phyloP scores from a whole-genome alignment of 2,797 vertebrate genomes.

The Sebastes trivittatus region DNA sequence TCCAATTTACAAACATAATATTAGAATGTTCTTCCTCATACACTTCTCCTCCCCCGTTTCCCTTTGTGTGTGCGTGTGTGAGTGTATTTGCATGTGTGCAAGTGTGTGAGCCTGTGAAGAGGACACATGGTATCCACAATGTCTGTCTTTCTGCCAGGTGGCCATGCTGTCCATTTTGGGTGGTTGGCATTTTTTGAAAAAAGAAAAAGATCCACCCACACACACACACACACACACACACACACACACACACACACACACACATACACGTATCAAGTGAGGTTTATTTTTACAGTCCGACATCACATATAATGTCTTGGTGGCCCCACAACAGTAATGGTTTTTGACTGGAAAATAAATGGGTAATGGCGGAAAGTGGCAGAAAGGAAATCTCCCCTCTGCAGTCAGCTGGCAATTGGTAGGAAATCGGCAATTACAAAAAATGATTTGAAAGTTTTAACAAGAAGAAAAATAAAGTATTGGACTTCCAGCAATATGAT shows the following conservation, averaged over 20 bases:
- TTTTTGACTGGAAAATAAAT: slow-evolving; percentile 16
- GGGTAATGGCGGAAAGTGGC: background rate
- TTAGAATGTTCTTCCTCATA: slow-evolving; percentile 6
- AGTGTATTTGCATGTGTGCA: slow-evolving; percentile 40
- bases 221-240: background rate
- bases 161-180: slow-evolving; percentile 71
- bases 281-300: slow-evolving; percentile 22
- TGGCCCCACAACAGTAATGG: background rate
- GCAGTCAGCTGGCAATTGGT: slow-evolving; percentile 4
- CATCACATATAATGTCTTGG: slow-evolving; percentile 14
- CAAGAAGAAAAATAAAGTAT: background rate
- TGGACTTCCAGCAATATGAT: background rate
- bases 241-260: background rate
- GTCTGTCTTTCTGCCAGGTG: slow-evolving; percentile 64
- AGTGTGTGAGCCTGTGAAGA: slow-evolving; percentile 50
- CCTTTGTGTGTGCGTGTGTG: slow-evolving; percentile 10
- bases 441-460: background rate
- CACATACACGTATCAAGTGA: background rate
- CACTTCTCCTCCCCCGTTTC: background rate
- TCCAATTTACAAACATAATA: slow-evolving; percentile 40
- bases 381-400: slow-evolving; percentile 9
- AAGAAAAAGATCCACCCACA: background rate
- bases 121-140: slow-evolving; percentile 73
- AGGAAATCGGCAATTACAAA: slow-evolving; percentile 2
- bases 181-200: slow-evolving; percentile 54